A percentile compares a stretch with the other conserved stretches of the same genome.
phyloP scores from a whole-genome alignment of 92 coral and sea anemone genomes.

The Phenganax marumi region DNA sequence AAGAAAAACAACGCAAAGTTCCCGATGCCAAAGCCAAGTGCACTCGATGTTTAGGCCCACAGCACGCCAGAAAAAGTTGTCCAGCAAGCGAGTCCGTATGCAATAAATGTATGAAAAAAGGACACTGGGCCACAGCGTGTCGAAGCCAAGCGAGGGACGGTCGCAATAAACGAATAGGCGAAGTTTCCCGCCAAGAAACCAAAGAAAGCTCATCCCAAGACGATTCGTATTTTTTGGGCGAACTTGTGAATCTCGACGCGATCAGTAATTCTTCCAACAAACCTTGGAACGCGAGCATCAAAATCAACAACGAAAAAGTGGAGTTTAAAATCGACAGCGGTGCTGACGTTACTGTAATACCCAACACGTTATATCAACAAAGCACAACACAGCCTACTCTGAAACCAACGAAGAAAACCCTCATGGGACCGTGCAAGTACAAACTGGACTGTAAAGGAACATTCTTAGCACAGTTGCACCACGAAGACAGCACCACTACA shows the following conservation, averaged over 20 bases:
- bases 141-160: neutral
- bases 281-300: constrained; percentile 7
- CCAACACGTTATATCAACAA: constrained; percentile 43
- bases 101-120: constrained; percentile 19
- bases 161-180: neutral
- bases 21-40: constrained; percentile 8
- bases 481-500: constrained; percentile 26
- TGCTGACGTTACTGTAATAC: constrained; percentile 57
- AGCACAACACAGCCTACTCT: constrained; percentile 34
- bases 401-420: constrained; percentile 26
- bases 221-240: constrained; percentile 1
- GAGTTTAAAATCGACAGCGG: constrained; percentile 55
- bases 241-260: neutral
- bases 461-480: constrained; percentile 26
- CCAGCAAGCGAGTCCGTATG: constrained; percentile 13
- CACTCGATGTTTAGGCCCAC: constrained; percentile 30
- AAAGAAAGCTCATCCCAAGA: neutral
- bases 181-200: neutral
- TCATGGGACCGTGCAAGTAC: constrained; percentile 54
- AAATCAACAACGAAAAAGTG: neutral
- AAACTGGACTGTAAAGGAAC: constrained; percentile 49
- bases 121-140: constrained; percentile 41
- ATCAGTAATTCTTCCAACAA: neutral
- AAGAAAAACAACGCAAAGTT: neutral
- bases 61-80: constrained; percentile 11